Conservation (phyloP, 2,113 vertebrate species). For the Mesembrinibis cayennensis region DNA sequence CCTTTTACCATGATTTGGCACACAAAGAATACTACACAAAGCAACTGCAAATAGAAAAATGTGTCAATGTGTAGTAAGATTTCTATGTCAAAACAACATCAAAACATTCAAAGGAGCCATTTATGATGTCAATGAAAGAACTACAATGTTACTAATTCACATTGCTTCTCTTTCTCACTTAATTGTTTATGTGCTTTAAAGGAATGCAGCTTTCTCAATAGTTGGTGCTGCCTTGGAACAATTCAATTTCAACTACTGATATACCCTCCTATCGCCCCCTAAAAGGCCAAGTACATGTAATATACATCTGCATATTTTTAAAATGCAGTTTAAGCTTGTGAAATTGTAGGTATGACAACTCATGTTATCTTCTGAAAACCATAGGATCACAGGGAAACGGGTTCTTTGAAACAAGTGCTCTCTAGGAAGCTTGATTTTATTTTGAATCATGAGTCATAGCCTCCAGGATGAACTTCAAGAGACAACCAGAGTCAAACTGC, state of each 20-base stretch:
- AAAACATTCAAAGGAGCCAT: slow-evolving; percentile 39
- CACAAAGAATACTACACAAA: neutral
- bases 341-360: neutral
- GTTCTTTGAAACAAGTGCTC: neutral
- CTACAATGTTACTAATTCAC: neutral
- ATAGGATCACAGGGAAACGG: neutral
- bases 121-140: slow-evolving; percentile 47
- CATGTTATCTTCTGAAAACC: neutral
- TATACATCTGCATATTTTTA: neutral
- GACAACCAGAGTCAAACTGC: neutral
- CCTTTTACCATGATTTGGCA: slow-evolving; percentile 16
- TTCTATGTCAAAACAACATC: slow-evolving; percentile 51
- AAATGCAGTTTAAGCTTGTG: neutral
- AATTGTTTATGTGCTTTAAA: slow-evolving; percentile 27
- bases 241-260: neutral
- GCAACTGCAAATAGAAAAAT: slow-evolving; percentile 30
- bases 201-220: neutral
- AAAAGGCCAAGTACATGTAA: neutral
- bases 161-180: neutral
- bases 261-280: neutral
- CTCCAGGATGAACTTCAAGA: neutral
- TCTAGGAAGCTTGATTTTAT: neutral
- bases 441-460: neutral
- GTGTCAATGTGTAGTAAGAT: slow-evolving; percentile 22
- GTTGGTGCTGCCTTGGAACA: neutral